Base-by-base conservation (phyloP, 2,888 invertebrate species). In the Yponomeuta cagnagella region DNA sequence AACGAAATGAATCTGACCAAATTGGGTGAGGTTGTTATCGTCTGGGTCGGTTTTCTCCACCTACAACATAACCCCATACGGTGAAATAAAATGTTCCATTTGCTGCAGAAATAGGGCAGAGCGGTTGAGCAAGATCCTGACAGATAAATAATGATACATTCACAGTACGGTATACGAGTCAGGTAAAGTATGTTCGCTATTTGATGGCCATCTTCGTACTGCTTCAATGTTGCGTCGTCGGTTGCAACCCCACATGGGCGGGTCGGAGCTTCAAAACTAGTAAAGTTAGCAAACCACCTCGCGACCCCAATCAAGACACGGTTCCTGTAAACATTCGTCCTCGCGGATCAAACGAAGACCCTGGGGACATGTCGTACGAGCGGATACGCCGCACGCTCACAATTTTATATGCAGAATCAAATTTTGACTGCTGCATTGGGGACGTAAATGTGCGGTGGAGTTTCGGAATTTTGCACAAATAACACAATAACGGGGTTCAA, bases 261-360 rank as follows among this genome's bases (percentile, higher is more conserved):
- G 52, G 52, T 3, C 52, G 52, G 15, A 15, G 52, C 52, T 58
- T 5, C 4, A 5, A 12, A 58, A 58, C 52, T 58, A 15, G 52
- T 58, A 58, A 58, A 58, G 52, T 58, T 58, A 43, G 52, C 52
- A 12, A 58, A 58, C 52, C 52, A 58, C 52, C 52, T 58, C 52
- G 52, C 15, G 52, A 58, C 52, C 52, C 52, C 52, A 58, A 58
- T 58, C 31, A 10, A 33, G 30, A 12, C 12, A 31, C 65, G 12
- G 10, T 31, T 65, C 31, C 31, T 65, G 65, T 33, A 65, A 65
- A 65, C 65, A 65, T 65, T 65, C 33, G 31, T 58, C 52, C 52
- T 58, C 31, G 65, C 65, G 31, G 65, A 30, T 65, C 65, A 65
- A 65, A 30, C 31, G 12, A 30, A 4, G 30, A 15, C 52, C 52